Base-by-base conservation (phyloP, 1,140 invertebrate genomes). In the Telenomus remus region DNA sequence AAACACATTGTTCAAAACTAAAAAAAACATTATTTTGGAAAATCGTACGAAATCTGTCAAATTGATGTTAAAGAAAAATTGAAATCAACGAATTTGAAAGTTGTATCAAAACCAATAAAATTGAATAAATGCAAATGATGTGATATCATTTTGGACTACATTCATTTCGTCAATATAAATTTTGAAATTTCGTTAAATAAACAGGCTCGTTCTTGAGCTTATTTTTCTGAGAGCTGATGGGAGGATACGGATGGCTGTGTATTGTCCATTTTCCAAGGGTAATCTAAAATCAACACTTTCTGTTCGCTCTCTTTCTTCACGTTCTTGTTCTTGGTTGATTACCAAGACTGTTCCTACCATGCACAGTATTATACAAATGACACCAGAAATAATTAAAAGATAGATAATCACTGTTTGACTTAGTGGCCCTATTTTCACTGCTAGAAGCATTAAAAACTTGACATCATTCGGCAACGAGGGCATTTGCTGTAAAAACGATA, bases 191-290 rank as follows among this genome's bases (percentile, higher is more conserved):
- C 12, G 10, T 82, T 76, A 86, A 48, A 71, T 78, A 54, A 85
- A 88, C 0, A 86, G 68, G 60, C 84, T 85, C 33, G 85, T 81
- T 42, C 78, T 84, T 0, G 85, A 87, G 0, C 84, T 86, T 0
- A 86, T 87, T 37, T 86, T 87, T 50, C 83, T 87, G 0, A 88
- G 80, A 0, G 84, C 74, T 42, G 47, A 71, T 2, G 87, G 84
- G 13, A 88, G 57, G 55, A 88, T 88, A 27, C 76, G 80, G 33
- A 87, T 87, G 2, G 85, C 78, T 11, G 83, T 84, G 48, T 87
- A 86, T 47, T 86, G 87, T 0, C 84, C 82, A 19, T 86, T 86
- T 12, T 81, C 83, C 10, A 88, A 73, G 0, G 87, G 83, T 82
- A 88, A 83, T 68, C 80, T 83, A 5, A 86, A 78, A 48, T 88